A percentile compares a stretch with the other conserved stretches of the same genome.
phyloP scores from a whole-genome alignment of 2,888 invertebrate genomes.

The Nymphalis urticae region DNA sequence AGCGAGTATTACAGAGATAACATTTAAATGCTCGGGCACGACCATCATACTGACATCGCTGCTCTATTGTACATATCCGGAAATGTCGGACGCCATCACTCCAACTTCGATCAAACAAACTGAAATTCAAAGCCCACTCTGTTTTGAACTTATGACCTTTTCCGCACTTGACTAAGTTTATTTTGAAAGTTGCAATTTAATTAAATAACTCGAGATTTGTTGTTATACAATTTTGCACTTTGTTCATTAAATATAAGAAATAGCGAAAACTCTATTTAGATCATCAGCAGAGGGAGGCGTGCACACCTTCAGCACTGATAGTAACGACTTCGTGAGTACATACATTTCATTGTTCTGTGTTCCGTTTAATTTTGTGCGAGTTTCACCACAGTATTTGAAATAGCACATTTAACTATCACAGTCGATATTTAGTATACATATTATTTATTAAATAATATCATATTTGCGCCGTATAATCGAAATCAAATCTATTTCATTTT shows the following conservation, averaged over 20 bases:
- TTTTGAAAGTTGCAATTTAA: constrained; percentile 7
- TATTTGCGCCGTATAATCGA: too few relatives aligned
- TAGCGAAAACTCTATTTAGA: neutral
- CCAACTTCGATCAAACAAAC: constrained; percentile 41
- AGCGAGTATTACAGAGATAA: constrained; percentile 44
- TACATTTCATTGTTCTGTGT: neutral
- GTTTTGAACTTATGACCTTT: constrained; percentile 31
- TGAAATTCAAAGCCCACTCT: constrained; percentile 32
- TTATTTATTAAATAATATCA: too few relatives aligned
- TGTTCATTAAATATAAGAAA: neutral
- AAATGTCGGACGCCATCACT: constrained; percentile 45
- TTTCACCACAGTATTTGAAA: neutral
- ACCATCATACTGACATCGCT: constrained; percentile 46
- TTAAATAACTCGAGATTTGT: constrained; percentile 2
- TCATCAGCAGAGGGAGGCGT: neutral
- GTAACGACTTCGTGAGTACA: constrained; percentile 1
- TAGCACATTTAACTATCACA: too few relatives aligned
- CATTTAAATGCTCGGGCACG: constrained; percentile 49
- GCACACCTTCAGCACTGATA: neutral
- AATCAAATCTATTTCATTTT: too few relatives aligned
- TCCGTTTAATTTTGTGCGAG: neutral
- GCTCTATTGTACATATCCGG: constrained; percentile 56
- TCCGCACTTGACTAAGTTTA: constrained; percentile 16
- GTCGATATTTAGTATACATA: too few relatives aligned
- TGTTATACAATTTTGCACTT: neutral